phyloP scores from a whole-genome alignment of 2,888 invertebrate species.

The Dynastes hyllus region DNA sequence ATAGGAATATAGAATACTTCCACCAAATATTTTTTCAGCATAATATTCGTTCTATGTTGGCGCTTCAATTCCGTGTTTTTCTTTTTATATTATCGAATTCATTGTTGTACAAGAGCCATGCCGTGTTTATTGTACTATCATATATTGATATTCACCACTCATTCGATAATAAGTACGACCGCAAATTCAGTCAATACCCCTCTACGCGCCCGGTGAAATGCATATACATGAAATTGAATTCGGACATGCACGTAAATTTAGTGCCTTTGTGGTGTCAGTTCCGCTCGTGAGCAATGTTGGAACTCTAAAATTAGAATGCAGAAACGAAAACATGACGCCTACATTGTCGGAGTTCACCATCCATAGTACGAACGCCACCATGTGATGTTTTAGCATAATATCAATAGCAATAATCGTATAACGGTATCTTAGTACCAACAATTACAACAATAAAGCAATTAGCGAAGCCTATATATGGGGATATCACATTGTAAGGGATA shows the following conservation, averaged over 20 bases:
- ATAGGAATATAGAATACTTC: no score
- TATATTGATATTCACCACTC: conserved; percentile 27
- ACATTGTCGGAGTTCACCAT: conserved; percentile 5
- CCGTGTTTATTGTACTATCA: background rate
- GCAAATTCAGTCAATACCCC: conserved; percentile 47
- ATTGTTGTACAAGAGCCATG: background rate
- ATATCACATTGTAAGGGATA: no score
- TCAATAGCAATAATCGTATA: background rate
- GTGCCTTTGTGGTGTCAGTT: conserved; percentile 54
- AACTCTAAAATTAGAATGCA: conserved; percentile 40
- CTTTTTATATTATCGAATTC: background rate
- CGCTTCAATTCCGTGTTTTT: background rate
- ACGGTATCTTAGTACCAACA: background rate
- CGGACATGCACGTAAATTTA: conserved; percentile 55
- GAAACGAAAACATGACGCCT: no score
- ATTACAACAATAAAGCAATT: background rate
- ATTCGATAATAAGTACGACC: conserved; percentile 52
- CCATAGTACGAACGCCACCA: no score
- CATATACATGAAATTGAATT: conserved; percentile 57
- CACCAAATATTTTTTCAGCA: no score
- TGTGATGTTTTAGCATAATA: conserved; percentile 20
- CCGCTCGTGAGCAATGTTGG: conserved; percentile 53
- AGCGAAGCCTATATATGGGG: no score
- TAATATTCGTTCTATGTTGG: background rate
- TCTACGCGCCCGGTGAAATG: conserved; percentile 52